A percentile compares a stretch with the other conserved stretches of the same genome.
Conservation (phyloP, 2,797 vertebrate genomes). For the Antennarius maculatus region DNA sequence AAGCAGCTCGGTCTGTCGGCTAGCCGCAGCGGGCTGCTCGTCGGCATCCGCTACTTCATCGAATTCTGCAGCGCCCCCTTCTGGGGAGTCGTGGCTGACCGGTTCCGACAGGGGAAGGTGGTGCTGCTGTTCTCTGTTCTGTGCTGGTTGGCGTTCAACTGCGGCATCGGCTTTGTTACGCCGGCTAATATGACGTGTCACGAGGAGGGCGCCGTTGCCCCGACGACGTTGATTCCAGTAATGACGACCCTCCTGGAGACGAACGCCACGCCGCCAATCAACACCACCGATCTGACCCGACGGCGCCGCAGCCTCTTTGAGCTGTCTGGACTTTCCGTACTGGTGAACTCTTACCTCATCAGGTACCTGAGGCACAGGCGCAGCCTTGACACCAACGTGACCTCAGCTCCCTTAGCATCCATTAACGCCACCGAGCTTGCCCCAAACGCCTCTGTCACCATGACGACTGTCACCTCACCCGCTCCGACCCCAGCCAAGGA, state of each 20-base stretch:
- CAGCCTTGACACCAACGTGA: slow-evolving; percentile 36
- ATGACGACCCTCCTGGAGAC: not conserved
- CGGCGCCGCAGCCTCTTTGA: slow-evolving; percentile 11
- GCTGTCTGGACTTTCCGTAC: not conserved
- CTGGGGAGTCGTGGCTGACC: slow-evolving; percentile 97
- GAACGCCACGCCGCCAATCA: slow-evolving; percentile 70
- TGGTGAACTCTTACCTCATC: not conserved
- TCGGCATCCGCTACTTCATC: slow-evolving; percentile 97
- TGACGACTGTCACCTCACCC: slow-evolving; percentile 10
- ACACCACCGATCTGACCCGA: slow-evolving; percentile 43
- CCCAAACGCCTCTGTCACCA: slow-evolving; percentile 9
- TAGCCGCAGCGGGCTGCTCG: slow-evolving; percentile 91
- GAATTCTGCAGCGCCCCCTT: slow-evolving; percentile 99
- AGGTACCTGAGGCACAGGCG: slow-evolving; percentile 23
- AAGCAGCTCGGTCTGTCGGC: slow-evolving; percentile 96
- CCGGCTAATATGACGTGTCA: slow-evolving; percentile 88
- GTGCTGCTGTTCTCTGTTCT: slow-evolving; percentile 94
- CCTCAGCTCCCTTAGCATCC: fast-evolving
- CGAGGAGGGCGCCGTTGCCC: slow-evolving; percentile 54
- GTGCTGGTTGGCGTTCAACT: slow-evolving; percentile 96
- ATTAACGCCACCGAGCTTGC: not conserved
- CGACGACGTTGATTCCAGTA: slow-evolving; percentile 5
- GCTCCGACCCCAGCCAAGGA: slow-evolving; percentile 60
- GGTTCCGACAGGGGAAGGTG: slow-evolving; percentile 91
- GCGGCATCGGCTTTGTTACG: slow-evolving; percentile 92